A percentile compares a stretch with the other conserved stretches of the same genome.
Evolutionary conservation across 2,113 vertebrate genomes (phyloP).

Genomic region (Turdus rufiventris): DNA sequence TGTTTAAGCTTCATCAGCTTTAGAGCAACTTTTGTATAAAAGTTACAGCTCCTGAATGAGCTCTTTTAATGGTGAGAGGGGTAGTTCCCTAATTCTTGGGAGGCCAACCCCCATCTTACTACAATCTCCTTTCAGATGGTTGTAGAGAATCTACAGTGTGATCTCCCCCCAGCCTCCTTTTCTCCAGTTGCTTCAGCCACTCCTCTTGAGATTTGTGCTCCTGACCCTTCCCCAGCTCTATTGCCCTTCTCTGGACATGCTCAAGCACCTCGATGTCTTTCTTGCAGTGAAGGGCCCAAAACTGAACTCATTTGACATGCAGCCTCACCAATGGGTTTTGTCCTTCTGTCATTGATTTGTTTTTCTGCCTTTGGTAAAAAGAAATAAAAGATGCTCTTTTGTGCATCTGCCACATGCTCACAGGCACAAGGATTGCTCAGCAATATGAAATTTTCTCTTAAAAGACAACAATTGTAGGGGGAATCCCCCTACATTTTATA

Average conservation of each 20-base stretch:
- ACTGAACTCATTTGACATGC: background rate
- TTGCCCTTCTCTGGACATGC: background rate
- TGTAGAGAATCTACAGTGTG: background rate
- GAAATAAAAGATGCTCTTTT: background rate
- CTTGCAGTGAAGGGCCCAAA: background rate
- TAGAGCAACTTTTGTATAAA: background rate
- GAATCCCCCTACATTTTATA: background rate
- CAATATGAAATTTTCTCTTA: background rate
- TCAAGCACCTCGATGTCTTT: background rate
- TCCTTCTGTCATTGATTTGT: background rate
- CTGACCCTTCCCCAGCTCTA: background rate
- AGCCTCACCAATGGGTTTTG: background rate
- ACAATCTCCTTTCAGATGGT: background rate
- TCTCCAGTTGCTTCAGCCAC: background rate
- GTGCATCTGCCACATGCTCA: background rate
- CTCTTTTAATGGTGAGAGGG: background rate
- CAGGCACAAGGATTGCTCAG: background rate
- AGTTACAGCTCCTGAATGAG: background rate
- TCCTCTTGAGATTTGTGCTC: background rate
- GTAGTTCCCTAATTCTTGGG: background rate
- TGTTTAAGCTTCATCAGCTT: background rate
- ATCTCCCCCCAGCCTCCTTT: background rate
- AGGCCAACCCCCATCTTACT: background rate
- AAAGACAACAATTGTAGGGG: background rate
- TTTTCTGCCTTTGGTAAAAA: background rate